phyloP scores from a whole-genome alignment of 2,797 vertebrate species.

The Eidolon dupreanum region DNA sequence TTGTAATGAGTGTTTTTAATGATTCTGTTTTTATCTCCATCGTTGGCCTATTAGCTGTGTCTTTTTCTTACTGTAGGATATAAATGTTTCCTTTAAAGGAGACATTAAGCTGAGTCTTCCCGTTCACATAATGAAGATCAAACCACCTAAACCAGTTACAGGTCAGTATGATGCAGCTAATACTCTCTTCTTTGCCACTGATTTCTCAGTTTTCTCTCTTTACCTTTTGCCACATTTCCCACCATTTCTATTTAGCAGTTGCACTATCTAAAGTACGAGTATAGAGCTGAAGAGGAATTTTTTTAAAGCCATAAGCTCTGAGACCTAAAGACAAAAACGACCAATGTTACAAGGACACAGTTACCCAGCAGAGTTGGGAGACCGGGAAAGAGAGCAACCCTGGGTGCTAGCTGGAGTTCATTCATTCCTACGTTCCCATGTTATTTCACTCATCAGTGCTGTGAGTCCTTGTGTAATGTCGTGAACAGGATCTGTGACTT shows the following conservation, averaged over 20 bases:
- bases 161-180: slow-evolving; percentile 80
- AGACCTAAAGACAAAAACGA: background rate
- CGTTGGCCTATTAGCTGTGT: background rate
- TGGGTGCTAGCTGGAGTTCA: background rate
- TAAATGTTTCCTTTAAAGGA: slow-evolving; percentile 10
- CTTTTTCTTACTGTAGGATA: slow-evolving; percentile 56
- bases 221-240: background rate
- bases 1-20: background rate
- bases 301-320: background rate
- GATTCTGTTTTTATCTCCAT: slow-evolving; percentile 14
- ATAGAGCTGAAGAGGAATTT: background rate
- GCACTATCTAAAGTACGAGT: background rate
- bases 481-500: too few relatives aligned
- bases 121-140: slow-evolving; percentile 86
- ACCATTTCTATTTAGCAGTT: background rate
- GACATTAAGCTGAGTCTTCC: slow-evolving; percentile 84
- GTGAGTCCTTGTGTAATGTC: background rate
- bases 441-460: background rate
- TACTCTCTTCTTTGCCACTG: background rate
- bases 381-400: background rate
- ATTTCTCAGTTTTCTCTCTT: background rate
- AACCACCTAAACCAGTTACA: slow-evolving; percentile 85
- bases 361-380: background rate
- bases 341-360: background rate
- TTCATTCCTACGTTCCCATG: background rate